Conservation (phyloP, 2,888 invertebrate genomes). For the Callosobruchus maculatus region DNA sequence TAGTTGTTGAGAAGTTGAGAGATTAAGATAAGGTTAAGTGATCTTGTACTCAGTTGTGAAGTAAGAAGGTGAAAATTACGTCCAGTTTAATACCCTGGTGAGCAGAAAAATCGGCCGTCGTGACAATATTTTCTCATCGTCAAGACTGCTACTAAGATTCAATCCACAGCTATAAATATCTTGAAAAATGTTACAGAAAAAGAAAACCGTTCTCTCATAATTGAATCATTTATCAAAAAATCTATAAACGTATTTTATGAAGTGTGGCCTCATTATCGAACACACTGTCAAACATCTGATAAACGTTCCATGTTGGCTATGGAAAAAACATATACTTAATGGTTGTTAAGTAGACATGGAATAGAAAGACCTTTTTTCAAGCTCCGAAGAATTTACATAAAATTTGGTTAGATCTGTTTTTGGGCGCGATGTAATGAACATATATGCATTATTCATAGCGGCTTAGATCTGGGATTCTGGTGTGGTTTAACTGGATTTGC, state of each 20-base stretch:
- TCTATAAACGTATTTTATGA: neutral
- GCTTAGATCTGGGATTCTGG: neutral
- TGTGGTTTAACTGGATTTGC: neutral
- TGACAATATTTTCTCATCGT: too few relatives aligned
- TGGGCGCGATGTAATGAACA: neutral
- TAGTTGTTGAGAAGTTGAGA: too few relatives aligned
- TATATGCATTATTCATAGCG: neutral
- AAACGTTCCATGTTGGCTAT: neutral
- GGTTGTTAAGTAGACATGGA: neutral
- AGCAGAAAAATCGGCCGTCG: too few relatives aligned
- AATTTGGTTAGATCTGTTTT: neutral
- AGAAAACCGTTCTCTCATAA: neutral
- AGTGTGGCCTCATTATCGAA: neutral
- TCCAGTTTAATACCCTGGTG: too few relatives aligned
- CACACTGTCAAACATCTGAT: neutral
- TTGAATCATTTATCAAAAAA: neutral
- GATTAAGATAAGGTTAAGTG: too few relatives aligned
- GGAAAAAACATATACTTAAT: neutral
- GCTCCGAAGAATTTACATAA: neutral
- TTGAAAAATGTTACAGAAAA: neutral
- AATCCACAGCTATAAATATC: too few relatives aligned
- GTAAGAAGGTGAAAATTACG: too few relatives aligned
- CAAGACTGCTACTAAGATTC: too few relatives aligned
- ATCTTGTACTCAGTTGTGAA: too few relatives aligned
- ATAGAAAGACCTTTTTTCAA: neutral